Conservation (phyloP, 2,888 invertebrate species). For the Gastrophysa polygoni region DNA sequence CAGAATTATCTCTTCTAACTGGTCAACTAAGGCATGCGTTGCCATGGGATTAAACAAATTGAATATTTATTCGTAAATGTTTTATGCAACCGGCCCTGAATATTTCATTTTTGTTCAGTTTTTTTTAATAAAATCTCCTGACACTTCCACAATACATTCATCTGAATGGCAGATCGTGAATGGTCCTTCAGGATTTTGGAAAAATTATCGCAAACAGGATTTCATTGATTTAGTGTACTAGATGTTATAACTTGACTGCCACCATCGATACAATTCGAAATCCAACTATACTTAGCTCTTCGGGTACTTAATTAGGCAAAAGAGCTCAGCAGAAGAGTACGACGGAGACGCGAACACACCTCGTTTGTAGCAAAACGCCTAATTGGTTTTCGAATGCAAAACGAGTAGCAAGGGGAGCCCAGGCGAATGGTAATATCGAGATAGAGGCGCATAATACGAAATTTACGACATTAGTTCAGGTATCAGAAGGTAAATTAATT, state of each 20-base stretch:
- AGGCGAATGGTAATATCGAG: constrained; percentile 14
- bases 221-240: background rate
- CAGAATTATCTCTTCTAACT: too few species aligned
- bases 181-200: too few species aligned
- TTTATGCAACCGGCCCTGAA: too few species aligned
- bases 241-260: background rate
- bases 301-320: background rate
- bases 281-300: background rate
- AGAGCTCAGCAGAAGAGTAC: background rate
- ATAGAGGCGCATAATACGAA: constrained; percentile 14
- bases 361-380: background rate
- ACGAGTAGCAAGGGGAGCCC: constrained; percentile 12
- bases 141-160: too few species aligned
- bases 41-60: too few species aligned
- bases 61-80: too few species aligned
- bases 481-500: constrained; percentile 18
- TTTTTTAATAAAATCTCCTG: too few species aligned
- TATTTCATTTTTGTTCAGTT: too few species aligned
- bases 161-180: too few species aligned
- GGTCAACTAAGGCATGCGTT: too few species aligned
- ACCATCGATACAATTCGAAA: background rate
- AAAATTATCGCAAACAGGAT: too few species aligned
- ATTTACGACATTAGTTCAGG: constrained; percentile 14
- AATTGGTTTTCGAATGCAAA: constrained; percentile 15
- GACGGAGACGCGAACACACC: background rate